Evolutionary conservation across 2,113 vertebrate species (phyloP), one percentile per base, ranked within the genome.

Genomic region (Notothenia rossii): DNA sequence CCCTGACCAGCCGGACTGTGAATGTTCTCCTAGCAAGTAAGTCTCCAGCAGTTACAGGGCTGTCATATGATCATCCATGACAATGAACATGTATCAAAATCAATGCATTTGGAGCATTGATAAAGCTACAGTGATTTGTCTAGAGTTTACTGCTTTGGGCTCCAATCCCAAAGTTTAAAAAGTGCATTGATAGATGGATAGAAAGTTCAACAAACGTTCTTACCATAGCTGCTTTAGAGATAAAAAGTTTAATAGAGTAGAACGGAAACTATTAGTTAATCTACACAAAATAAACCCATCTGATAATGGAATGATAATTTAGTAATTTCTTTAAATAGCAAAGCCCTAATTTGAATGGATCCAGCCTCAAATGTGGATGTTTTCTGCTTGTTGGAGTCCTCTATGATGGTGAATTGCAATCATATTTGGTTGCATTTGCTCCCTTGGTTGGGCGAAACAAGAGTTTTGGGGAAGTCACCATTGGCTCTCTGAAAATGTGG

Each of bases 21-120:
- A 89, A 92, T 67, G 94, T 99, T 86, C 96, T 95, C 63, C 90
- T 96, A 36, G 95, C 97, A 93, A 95, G 98, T 99, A 94, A 94
- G 98, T 97, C 65, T 77, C 29, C 22, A 58, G 49, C 29, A 65
- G 20, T 36, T 15, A 14, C 36, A 36, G 36, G 36, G 36, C 7
- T 36, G 10, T 61, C 7, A 2, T 8, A 66, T 60, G 46, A 25
- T 7, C 8, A n/a, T 18, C 22, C n/a, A 10, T 22, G 40, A 4
- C 1, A 4, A 40, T 70, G 60, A 20, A 17, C 51, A 60, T 66
- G 15, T 25, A 10, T 43, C 9, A 50, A 13, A 49, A 22, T 25
- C 0, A 46, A 48, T n/a, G 20, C 12, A 46, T 29, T 36, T 45
- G 3, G 2, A 29, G 20, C 11, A 5, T 8, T 80, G 62, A 67